These are phyloP conservation scores for Menidia menidia DNA, from an alignment of 2,797 vertebrate genomes.

Conservation along the genomic window DNA sequence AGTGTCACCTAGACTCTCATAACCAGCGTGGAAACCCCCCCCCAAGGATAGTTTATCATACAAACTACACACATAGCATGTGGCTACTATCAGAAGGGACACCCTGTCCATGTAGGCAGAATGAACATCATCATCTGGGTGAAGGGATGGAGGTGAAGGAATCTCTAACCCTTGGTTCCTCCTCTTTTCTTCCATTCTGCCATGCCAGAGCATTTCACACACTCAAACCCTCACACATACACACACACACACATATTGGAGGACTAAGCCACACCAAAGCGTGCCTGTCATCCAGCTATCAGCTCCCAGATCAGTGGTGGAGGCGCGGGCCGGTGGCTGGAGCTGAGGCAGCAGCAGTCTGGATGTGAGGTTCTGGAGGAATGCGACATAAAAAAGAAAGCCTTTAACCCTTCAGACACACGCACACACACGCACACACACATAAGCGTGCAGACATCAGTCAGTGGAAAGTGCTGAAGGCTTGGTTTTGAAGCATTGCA, in stretches of 20 bases:
- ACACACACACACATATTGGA: neutral
- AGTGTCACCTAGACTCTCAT: slow-evolving; percentile 42
- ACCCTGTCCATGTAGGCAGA: slow-evolving; percentile 56
- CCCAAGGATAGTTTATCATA: slow-evolving; percentile 35
- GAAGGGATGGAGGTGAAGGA: slow-evolving; percentile 42
- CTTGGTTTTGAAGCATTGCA: slow-evolving; percentile 55
- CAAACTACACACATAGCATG: slow-evolving; percentile 1
- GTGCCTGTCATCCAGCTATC: slow-evolving; percentile 62
- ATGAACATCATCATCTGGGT: slow-evolving; percentile 46
- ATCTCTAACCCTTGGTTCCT: neutral
- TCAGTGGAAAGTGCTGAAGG: slow-evolving; percentile 59
- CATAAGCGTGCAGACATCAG: slow-evolving; percentile 36
- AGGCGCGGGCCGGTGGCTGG: slow-evolving; percentile 50
- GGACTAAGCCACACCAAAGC: slow-evolving; percentile 50
- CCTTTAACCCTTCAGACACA: slow-evolving; percentile 38
- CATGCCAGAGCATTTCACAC: slow-evolving; percentile 13
- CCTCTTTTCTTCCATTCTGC: slow-evolving; percentile 17
- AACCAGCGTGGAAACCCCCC: slow-evolving; percentile 39
- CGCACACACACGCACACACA: slow-evolving; percentile 17
- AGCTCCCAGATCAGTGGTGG: slow-evolving; percentile 63
- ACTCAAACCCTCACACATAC: slow-evolving; percentile 13
- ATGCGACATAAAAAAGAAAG: slow-evolving; percentile 51
- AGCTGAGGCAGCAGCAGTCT: slow-evolving; percentile 68
- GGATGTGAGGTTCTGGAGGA: slow-evolving; percentile 61
- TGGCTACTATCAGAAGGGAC: slow-evolving; percentile 42